Evolutionary conservation across 2,888 invertebrate genomes (phyloP), one percentile per base, ranked within the genome.

Genomic region (Corythucha ciliata): DNA sequence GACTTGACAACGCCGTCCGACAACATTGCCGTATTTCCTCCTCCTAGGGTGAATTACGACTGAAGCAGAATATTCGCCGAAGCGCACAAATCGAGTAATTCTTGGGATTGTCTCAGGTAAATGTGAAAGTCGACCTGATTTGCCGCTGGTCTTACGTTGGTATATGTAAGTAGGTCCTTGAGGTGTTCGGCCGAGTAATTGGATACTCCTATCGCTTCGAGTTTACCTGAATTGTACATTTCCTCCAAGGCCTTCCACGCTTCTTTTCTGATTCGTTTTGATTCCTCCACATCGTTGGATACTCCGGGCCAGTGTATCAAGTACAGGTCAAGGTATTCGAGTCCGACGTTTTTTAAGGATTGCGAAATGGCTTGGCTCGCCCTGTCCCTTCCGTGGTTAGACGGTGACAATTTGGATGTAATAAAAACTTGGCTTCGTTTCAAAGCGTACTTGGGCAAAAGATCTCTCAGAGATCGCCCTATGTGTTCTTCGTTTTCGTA

Each of bases 91-190:
- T 76, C 64, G 6, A 78, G 67, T 18, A 88, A 66, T 20, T 79
- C 76, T 18, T 49, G 41, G 1, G 66, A 65, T 65, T 83, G 80
- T 50, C 74, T 71, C 60, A 76, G 80, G 63, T 80, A 77, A 0
- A 88, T 89, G 69, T 89, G 87, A 72, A 79, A 83, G 66, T 89
- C 88, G 39, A 83, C 79, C 74, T 86, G 86, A 66, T 85, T 80
- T 1, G 88, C 80, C 54, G 78, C 76, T 20, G 86, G 85, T 55
- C 72, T 67, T 3, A 78, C 68, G 10, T 71, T 73, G 53, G 71
- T 69, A 50, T 75, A 71, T 54, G 71, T 69, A 25, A 63, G 59
- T 25, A 89, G 66, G 56, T 84, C 78, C 48, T 74, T 68, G 25
- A 90, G 65, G 68, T 89, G 88, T 25, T 67, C 67, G 0, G 78